Evolutionary conservation across 2,888 invertebrate genomes (phyloP), one percentile per base, ranked within the genome.

Genomic region (Lobophora halterata): DNA sequence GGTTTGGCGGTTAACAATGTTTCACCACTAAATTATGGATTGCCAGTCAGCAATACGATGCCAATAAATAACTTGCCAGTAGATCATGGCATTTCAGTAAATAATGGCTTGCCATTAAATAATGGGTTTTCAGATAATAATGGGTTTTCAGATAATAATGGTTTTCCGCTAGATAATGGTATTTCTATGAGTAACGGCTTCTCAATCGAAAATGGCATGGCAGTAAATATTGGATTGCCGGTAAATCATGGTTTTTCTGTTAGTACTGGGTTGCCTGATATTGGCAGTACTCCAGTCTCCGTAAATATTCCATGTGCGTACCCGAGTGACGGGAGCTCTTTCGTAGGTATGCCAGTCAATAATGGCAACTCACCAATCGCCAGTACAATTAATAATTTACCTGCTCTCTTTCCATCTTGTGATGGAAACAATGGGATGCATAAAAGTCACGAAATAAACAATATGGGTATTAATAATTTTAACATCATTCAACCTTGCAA

Each of bases 81-180:
- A n/a, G 8, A 12, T 8, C 21, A 31, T 18, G 16, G 5, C 7
- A 21, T 37, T 5, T 25, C 33, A 27, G 33, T 11, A 1, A 46
- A 39, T 18, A 46, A 52, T 19, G 24, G 18, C 2, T n/a, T 46
- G 2, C 31, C 49, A 40, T 3, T 38, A n/a, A 37, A 31, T 13
- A 44, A 43, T 9, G 14, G 45, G 6, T 1, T n/a, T 1, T 3
- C 3, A 14, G 7, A 11, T 14, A 29, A 33, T 9, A 2, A 5
- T 3, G 17, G n/a, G 5, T 17, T 14, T 5, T 14, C 5, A n/a
- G n/a, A 37, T 29, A 11, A 44, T 17, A 5, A 2, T 17, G n/a
- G 17, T 17, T 17, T 6, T 17, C 1, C 17, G 6, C 5, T 5
- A 1, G 46, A 28, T 24, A 24, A 28, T 43, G 25, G 13, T 6